Evolutionary conservation across 2,113 vertebrate species (phyloP).

Genomic region (Meriones unguiculatus): DNA sequence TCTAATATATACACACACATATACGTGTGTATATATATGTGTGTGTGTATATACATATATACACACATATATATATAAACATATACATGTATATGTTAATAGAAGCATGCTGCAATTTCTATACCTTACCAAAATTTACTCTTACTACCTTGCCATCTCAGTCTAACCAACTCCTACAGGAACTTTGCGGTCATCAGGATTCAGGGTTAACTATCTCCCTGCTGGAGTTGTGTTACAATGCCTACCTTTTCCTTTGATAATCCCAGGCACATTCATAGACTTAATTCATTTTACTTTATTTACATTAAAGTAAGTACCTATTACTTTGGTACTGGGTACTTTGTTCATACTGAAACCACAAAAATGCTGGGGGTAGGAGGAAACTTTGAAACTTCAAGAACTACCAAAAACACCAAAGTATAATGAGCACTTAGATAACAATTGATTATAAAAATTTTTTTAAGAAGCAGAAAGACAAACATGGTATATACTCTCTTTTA

Average conservation of each 20-base stretch:
- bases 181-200: not conserved
- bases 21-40: not conserved
- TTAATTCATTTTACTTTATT: slow-evolving; percentile 1
- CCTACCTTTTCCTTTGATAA: slow-evolving; percentile 10
- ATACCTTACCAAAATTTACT: not conserved
- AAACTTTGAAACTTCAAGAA: slow-evolving; percentile 41
- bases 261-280: slow-evolving; percentile 3
- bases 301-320: slow-evolving; percentile 29
- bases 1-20: not conserved
- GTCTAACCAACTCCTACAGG: not conserved
- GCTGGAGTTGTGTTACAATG: not conserved
- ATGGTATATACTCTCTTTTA: too few species aligned
- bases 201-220: not conserved
- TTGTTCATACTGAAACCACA: slow-evolving; percentile 60
- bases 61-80: not conserved
- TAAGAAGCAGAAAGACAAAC: not conserved
- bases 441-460: not conserved
- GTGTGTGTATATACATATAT: not conserved
- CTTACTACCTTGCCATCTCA: too few species aligned
- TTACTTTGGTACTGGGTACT: not conserved
- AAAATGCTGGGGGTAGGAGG: not conserved
- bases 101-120: not conserved
- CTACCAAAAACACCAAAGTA: slow-evolving; percentile 14
- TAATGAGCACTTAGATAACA: not conserved
- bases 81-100: not conserved